phyloP scores from a whole-genome alignment of 2,888 invertebrate species.

The Malacosoma neustria region DNA sequence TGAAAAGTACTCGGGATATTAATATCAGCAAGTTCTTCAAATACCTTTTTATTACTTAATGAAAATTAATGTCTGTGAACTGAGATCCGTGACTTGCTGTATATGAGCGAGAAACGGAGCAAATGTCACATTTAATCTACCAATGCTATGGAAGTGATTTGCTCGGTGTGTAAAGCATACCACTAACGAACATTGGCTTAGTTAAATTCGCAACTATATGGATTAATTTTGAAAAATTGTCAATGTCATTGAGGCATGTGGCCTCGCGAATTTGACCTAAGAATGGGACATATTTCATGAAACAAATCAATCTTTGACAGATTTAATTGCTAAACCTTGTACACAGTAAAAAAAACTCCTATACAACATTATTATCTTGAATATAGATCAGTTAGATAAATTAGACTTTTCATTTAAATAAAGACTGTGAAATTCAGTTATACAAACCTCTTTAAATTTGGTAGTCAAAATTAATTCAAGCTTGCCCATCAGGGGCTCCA shows the following conservation, averaged over 20 bases:
- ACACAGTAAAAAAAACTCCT: too few relatives aligned
- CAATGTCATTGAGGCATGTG: too few relatives aligned
- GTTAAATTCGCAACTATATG: too few relatives aligned
- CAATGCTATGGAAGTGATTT: conserved; percentile 70
- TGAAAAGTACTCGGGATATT: conserved; percentile 26
- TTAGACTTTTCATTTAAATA: too few relatives aligned
- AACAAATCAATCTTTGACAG: too few relatives aligned
- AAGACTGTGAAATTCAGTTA: background rate
- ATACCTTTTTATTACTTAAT: too few relatives aligned
- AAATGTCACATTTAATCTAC: conserved; percentile 58
- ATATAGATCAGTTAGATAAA: background rate
- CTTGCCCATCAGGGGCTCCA: conserved; percentile 93
- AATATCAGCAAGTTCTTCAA: background rate
- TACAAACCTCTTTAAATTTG: conserved; percentile 90
- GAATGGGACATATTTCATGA: too few relatives aligned
- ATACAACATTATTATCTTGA: conserved; percentile 2
- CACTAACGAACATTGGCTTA: conserved; percentile 73
- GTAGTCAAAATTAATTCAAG: conserved; percentile 91
- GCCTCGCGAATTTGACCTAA: too few relatives aligned
- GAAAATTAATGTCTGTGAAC: conserved; percentile 43
- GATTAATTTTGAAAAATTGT: too few relatives aligned
- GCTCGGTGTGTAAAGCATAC: conserved; percentile 29
- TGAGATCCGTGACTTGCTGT: conserved; percentile 59
- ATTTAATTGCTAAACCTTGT: too few relatives aligned
- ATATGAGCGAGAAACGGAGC: conserved; percentile 48